Evolutionary conservation across 1,140 invertebrate genomes (phyloP).

Genomic region (Danaus melanippus): DNA sequence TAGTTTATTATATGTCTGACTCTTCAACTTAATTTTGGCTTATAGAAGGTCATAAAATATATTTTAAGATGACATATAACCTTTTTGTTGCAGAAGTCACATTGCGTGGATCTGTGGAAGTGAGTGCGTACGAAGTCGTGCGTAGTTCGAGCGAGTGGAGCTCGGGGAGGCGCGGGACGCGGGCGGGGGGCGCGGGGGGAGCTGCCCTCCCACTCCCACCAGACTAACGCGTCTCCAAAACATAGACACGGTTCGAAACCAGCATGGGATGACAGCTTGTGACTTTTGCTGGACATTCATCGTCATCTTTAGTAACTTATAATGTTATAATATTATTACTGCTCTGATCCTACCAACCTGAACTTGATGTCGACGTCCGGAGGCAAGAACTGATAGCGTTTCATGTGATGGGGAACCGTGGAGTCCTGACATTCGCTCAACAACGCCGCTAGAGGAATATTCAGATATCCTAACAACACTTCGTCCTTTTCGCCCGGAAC

Average conservation of each 20-base stretch:
- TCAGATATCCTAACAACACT: conserved; percentile 83
- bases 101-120: conserved; percentile 89
- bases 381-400: conserved; percentile 81
- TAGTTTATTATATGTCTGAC: no score
- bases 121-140: conserved; percentile 90
- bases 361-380: conserved; percentile 77
- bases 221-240: conserved; percentile 90
- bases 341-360: conserved; percentile 52
- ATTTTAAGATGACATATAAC: conserved; percentile 54
- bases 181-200: conserved; percentile 26
- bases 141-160: conserved; percentile 39
- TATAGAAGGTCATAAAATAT: no score
- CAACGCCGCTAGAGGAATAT: conserved; percentile 83
- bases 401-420: conserved; percentile 84
- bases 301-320: background rate
- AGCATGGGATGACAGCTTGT: conserved; percentile 80
- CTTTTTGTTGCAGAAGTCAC: conserved; percentile 94
- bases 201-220: conserved; percentile 80
- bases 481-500: conserved; percentile 74
- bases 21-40: no score
- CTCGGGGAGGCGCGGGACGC: conserved; percentile 33
- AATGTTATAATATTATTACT: conserved; percentile 1
- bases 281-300: conserved; percentile 70
- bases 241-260: conserved; percentile 93
- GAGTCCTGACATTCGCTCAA: conserved; percentile 85